Conservation (phyloP, 2,888 invertebrate species). For the Resseliella maxima region DNA sequence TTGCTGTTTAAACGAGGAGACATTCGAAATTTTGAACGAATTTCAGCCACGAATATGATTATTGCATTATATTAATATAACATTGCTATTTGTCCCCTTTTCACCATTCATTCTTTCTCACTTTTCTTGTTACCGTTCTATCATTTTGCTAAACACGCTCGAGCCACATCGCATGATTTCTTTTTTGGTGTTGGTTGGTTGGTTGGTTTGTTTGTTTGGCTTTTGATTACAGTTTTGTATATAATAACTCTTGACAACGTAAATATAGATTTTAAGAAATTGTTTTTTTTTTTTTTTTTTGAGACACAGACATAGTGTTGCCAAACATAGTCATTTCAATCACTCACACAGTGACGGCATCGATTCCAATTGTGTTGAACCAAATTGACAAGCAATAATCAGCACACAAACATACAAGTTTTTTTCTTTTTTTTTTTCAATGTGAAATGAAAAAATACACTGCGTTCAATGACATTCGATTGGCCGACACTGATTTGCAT, state of each 20-base stretch:
- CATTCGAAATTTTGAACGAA: too few relatives aligned
- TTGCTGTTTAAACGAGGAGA: background rate
- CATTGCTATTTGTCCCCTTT: background rate
- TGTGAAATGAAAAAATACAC: too few relatives aligned
- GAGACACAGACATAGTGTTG: conserved; percentile 36
- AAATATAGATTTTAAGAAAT: conserved; percentile 8
- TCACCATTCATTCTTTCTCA: background rate
- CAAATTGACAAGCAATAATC: background rate
- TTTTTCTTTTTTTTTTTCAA: background rate
- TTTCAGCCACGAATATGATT: background rate
- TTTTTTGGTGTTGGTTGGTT: too few relatives aligned
- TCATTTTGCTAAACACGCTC: background rate
- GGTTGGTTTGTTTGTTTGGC: conserved; percentile 37
- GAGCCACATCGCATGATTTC: background rate
- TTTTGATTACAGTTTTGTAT: conserved; percentile 10
- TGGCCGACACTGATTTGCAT: background rate
- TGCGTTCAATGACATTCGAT: conserved; percentile 44
- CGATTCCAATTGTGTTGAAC: background rate
- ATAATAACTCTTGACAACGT: conserved; percentile 13
- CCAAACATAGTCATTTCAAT: background rate
- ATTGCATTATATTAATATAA: conserved; percentile 37
- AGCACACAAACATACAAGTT: background rate
- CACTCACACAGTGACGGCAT: background rate
- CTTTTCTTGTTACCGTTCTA: background rate
- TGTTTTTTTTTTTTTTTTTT: background rate